Base-by-base conservation (phyloP, 2,888 invertebrate genomes). In the Yponomeuta evonymella region DNA sequence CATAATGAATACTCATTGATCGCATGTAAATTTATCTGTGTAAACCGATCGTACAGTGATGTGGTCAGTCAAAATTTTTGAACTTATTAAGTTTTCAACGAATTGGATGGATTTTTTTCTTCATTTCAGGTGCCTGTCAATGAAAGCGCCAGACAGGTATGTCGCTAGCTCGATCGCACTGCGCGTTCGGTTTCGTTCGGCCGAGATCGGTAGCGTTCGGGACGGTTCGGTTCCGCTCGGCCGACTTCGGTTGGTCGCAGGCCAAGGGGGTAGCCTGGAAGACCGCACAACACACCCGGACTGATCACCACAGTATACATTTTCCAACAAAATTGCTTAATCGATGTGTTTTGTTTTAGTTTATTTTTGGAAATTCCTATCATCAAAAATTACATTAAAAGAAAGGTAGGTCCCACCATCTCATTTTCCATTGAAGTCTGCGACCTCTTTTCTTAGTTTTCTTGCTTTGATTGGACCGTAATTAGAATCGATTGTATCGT, bases 111-210 rank as follows among this genome's bases (percentile, higher is more conserved):
- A 90, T 93, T 93, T 94, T 91, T 94, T 94, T 94, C 94, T 94
- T 94, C 90, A 90, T 94, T 94, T 93, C 94, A 94, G 94, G 94
- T 94, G 94, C 94, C 94, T 94, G 94, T 94, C 94, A 93, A 94
- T 94, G 94, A 94, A 94, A 94, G 94, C 94, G 94, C 94, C 94
- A 92, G 94, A 94, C 93, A 94, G 94, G 94, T 94, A 94, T 94
- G 92, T 92, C 88, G 84, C 89, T 89, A 88, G 83, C 83, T 88
- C 86, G 84, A 81, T 86, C 84, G 84, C 84, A 79, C 81, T 82
- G 82, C 85, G 86, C 88, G 84, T 87, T 89, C 87, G 84, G 84
- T 90, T 86, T 85, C 89, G 86, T 86, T 89, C 88, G 87, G 85
- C 87, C 86, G 86, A 81, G 83, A 87, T 89, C 87, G 88, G 88